phyloP scores from a whole-genome alignment of 2,797 vertebrate genomes.

The Delichon dasypus region DNA sequence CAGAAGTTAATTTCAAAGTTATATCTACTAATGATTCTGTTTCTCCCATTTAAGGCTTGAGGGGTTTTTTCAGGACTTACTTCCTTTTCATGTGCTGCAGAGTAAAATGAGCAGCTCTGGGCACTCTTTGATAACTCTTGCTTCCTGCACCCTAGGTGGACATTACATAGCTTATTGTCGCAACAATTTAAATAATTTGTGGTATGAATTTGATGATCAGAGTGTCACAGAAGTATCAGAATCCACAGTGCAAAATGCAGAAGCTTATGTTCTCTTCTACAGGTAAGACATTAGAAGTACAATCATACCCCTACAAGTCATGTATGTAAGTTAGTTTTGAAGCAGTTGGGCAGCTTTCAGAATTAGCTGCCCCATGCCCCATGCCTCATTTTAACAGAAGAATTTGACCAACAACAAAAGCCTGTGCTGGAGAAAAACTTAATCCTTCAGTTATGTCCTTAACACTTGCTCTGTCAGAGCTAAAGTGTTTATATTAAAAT shows the following conservation, averaged over 20 bases:
- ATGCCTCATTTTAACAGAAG: background rate
- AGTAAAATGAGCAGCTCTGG: background rate
- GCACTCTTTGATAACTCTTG: background rate
- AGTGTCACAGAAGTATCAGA: constrained; percentile 97
- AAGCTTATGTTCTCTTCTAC: constrained; percentile 98
- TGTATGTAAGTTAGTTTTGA: background rate
- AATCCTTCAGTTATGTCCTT: background rate
- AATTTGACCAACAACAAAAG: background rate
- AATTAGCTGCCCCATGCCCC: background rate
- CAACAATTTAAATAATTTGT: constrained; percentile 92
- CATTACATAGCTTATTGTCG: constrained; percentile 98
- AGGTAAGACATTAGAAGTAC: constrained; percentile 80
- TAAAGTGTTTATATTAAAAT: background rate
- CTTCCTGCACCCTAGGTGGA: constrained; percentile 80
- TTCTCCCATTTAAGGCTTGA: background rate
- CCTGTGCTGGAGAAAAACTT: background rate
- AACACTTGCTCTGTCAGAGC: background rate
- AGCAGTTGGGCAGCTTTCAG: background rate
- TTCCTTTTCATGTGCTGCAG: background rate
- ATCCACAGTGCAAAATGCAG: constrained; percentile 94
- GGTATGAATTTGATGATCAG: constrained; percentile 99
- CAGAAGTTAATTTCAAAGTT: background rate
- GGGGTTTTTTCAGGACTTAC: background rate
- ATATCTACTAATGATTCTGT: background rate
- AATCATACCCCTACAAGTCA: rapidly evolving